Evolutionary conservation across 1,140 invertebrate species (phyloP), one percentile per base, ranked within the genome.

Genomic region (Drosophila nikananu): DNA sequence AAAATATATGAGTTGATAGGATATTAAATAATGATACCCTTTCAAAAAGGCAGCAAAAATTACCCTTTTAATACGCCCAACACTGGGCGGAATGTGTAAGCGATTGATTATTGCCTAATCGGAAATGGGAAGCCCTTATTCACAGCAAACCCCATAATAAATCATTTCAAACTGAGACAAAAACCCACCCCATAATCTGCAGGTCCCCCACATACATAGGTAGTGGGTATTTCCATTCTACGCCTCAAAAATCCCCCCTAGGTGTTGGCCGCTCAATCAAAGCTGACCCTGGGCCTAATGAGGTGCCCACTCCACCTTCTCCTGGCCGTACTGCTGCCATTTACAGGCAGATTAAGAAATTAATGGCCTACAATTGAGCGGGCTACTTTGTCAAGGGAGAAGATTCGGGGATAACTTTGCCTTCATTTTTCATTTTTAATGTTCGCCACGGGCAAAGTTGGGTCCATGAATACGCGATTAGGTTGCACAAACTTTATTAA

Each of bases 371-470:
- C 74, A 76, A 77, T 77, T 77, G 74, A 77, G 74, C 55, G 39
- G 49, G 49, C 67, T 71, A 71, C 67, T 71, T 71, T 71, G 63
- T 71, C 67, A 67, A 58, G 52, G 62, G 32, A 66, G 72, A 64
- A 65, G 74, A 66, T 77, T 59, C 32, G 58, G 51, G 73, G 57
- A 74, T 73, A 61, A 63, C 51, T 76, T 76, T 64, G 30, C 35
- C 39, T 73, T 76, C 73, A 75, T 77, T 66, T 77, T 77, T 77
- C 71, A 77, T 77, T 77, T 77, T 77, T 77, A 77, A 77, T 77
- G 74, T 27, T 51, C 62, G 48, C 72, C 71, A 74, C 49, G 67
- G 67, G 67, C 67, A 52, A 70, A 68, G 63, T 68, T 55, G 63
- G 67, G 67, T 71, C 63, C 67, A 71, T 71, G 67, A 71, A 71